phyloP scores from a whole-genome alignment of 2,113 vertebrate genomes.

The Cichladusa arquata region DNA sequence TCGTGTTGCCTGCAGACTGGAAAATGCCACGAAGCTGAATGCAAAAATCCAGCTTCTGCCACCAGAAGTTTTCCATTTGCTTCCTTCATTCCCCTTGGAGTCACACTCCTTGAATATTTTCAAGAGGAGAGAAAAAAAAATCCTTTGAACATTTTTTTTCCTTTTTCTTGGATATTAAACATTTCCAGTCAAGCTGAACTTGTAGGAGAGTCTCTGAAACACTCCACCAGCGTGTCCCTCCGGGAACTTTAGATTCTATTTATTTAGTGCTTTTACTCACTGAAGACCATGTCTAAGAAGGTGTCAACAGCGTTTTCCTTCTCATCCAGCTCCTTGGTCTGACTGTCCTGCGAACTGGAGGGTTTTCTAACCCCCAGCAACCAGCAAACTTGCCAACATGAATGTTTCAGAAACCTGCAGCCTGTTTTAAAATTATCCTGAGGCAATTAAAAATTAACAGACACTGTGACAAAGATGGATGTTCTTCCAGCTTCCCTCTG shows the following conservation, averaged over 20 bases:
- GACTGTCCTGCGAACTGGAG: background rate
- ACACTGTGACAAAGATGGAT: background rate
- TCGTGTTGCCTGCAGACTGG: background rate
- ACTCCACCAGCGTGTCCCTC: background rate
- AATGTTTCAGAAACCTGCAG: slow-evolving; percentile 44
- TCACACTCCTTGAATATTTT: background rate
- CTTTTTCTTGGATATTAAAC: background rate
- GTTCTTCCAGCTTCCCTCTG: background rate
- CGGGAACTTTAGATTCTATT: background rate
- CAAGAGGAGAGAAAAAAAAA: background rate
- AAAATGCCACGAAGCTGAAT: background rate
- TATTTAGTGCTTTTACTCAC: slow-evolving; percentile 1
- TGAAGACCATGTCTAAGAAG: background rate
- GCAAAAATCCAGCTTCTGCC: background rate
- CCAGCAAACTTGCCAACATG: background rate
- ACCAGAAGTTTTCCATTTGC: background rate
- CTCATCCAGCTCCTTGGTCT: background rate
- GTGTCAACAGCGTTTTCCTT: background rate
- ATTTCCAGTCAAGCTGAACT: slow-evolving; percentile 24
- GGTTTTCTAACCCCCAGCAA: background rate
- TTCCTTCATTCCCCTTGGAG: background rate
- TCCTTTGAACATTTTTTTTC: background rate
- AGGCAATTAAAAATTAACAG: slow-evolving; percentile 23
- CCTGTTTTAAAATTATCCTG: background rate
- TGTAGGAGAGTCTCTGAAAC: background rate